These are phyloP conservation scores for Sardinella longiceps DNA, from an alignment of 2,797 vertebrate species.

Conservation along the genomic window DNA sequence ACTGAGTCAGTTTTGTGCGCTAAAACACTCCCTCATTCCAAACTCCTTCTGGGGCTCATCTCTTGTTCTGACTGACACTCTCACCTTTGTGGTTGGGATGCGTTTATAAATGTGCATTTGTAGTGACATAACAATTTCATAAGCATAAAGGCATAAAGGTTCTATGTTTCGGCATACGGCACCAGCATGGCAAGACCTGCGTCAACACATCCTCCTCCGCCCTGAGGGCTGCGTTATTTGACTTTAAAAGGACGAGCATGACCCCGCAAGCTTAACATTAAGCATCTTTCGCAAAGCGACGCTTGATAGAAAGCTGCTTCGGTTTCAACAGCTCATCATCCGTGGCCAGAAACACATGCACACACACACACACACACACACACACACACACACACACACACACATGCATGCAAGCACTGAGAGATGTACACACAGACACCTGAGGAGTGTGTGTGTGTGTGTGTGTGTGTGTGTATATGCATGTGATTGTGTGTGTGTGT, in stretches of 20 bases:
- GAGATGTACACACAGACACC: too few species aligned
- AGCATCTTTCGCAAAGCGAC: background rate
- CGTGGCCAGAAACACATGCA: background rate
- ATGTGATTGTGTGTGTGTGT: background rate
- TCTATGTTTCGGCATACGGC: background rate
- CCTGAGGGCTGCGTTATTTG: background rate
- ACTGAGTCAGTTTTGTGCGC: background rate
- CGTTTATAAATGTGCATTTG: constrained; percentile 41
- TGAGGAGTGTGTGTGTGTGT: too few species aligned
- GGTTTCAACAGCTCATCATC: background rate
- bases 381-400: background rate
- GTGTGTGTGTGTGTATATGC: too few species aligned
- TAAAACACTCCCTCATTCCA: background rate
- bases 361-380: background rate
- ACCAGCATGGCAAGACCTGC: background rate
- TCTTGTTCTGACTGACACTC: background rate
- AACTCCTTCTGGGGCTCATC: background rate
- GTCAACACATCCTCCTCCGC: background rate
- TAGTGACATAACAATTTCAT: constrained; percentile 48
- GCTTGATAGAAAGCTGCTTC: background rate
- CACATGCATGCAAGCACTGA: too few species aligned
- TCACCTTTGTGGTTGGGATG: background rate
- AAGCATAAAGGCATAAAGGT: constrained; percentile 42
- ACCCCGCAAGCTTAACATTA: background rate
- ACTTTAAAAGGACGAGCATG: background rate